These are phyloP conservation scores for Orius insidiosus DNA, from an alignment of 1,140 invertebrate species.

Conservation along the genomic window DNA sequence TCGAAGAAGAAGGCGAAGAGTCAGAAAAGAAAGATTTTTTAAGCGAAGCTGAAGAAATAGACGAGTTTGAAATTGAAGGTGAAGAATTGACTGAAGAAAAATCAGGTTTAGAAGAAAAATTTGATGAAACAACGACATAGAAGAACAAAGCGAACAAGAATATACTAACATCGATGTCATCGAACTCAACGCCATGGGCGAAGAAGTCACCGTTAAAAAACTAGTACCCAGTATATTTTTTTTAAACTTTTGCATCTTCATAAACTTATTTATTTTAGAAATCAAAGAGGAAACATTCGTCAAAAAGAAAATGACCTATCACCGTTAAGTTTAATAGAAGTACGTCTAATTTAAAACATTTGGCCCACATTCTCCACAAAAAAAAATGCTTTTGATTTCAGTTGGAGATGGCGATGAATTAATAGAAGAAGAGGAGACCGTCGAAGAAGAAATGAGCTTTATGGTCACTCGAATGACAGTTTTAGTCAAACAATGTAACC, in stretches of 20 bases:
- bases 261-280: not conserved
- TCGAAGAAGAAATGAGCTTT: not conserved
- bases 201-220: not conserved
- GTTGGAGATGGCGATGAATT: not conserved
- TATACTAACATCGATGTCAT: not conserved
- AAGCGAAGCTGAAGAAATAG: slow-evolving; percentile 5
- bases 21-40: not conserved
- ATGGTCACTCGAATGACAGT: not conserved
- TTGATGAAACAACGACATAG: not conserved
- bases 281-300: not conserved
- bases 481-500: not conserved
- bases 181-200: not conserved
- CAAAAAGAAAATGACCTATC: not conserved
- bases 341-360: too few species aligned
- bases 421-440: not conserved
- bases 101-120: not conserved
- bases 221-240: not conserved
- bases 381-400: not conserved
- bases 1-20: slow-evolving; percentile 7
- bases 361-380: not conserved
- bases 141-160: not conserved
- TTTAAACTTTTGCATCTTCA: not conserved
- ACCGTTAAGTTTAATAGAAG: too few species aligned
- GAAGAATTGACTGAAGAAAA: not conserved
- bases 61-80: slow-evolving; percentile 1